Evolutionary conservation across 2,113 vertebrate species (phyloP).

Genomic region (Phylloscopus trochiloides): DNA sequence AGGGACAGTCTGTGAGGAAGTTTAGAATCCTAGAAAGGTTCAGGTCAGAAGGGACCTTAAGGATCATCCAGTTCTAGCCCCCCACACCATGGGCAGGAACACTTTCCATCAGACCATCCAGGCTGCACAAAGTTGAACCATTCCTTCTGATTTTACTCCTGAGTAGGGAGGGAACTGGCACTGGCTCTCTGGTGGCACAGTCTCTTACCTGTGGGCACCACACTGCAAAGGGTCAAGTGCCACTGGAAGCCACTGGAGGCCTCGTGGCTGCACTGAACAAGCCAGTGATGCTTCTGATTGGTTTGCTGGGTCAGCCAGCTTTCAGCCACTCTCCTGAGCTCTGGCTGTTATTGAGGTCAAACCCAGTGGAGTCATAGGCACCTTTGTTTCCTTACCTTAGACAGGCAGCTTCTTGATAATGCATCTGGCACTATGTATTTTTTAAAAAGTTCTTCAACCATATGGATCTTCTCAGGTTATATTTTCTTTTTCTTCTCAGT

Average conservation of each 20-base stretch:
- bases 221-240: background rate
- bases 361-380: background rate
- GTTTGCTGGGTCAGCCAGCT: background rate
- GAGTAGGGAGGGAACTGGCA: background rate
- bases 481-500: background rate
- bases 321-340: background rate
- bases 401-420: background rate
- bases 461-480: background rate
- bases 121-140: background rate
- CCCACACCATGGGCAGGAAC: background rate
- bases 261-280: background rate
- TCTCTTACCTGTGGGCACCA: background rate
- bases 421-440: background rate
- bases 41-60: background rate
- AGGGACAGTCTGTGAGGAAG: background rate
- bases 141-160: background rate
- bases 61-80: background rate
- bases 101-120: background rate
- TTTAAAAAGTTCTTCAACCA: background rate
- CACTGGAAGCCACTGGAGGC: background rate
- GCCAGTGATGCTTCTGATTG: background rate
- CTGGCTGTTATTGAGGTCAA: background rate
- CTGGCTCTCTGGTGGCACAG: fast-evolving
- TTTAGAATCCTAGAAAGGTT: background rate
- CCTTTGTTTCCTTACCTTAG: background rate